A percentile compares a stretch with the other conserved stretches of the same genome.
phyloP scores from a whole-genome alignment of 2,888 invertebrate genomes.

The Trypoxylon attenuatum region DNA sequence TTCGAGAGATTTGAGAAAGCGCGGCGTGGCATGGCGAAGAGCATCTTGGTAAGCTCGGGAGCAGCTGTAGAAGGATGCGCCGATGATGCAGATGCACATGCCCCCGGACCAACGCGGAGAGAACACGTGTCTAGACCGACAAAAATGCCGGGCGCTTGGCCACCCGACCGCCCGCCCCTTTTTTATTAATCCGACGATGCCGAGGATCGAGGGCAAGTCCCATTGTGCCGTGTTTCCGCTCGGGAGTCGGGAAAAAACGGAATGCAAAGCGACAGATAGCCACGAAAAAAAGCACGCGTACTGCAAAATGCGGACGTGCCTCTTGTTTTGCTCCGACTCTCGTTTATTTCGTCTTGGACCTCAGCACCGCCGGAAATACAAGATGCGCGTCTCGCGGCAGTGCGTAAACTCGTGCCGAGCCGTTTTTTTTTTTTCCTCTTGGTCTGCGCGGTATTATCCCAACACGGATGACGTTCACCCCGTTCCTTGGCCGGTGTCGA shows the following conservation, averaged over 20 bases:
- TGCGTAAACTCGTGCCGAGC: neutral
- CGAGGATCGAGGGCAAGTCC: constrained; percentile 20
- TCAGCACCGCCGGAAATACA: neutral
- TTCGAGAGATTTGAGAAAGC: too few species aligned
- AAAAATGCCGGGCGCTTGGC: constrained; percentile 66
- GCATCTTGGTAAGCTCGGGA: too few species aligned
- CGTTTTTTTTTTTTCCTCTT: too few species aligned
- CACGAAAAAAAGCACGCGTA: constrained; percentile 28
- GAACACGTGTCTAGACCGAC: constrained; percentile 69
- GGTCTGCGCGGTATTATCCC: too few species aligned
- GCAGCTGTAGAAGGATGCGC: constrained; percentile 8
- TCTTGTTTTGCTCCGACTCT: neutral
- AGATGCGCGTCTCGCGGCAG: too few species aligned
- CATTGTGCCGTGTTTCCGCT: constrained; percentile 46
- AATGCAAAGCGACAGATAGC: constrained; percentile 3
- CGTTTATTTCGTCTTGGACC: neutral
- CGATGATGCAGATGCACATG: constrained; percentile 28
- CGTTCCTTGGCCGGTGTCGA: too few species aligned
- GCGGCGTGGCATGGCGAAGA: too few species aligned
- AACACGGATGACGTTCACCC: too few species aligned
- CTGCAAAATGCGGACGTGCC: neutral
- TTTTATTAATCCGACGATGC: constrained; percentile 37
- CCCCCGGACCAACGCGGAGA: constrained; percentile 59
- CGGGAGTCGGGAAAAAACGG: constrained; percentile 12
- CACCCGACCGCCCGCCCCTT: constrained; percentile 36